phyloP scores from a whole-genome alignment of 2,113 vertebrate genomes.

The Ceratotherium simum region DNA sequence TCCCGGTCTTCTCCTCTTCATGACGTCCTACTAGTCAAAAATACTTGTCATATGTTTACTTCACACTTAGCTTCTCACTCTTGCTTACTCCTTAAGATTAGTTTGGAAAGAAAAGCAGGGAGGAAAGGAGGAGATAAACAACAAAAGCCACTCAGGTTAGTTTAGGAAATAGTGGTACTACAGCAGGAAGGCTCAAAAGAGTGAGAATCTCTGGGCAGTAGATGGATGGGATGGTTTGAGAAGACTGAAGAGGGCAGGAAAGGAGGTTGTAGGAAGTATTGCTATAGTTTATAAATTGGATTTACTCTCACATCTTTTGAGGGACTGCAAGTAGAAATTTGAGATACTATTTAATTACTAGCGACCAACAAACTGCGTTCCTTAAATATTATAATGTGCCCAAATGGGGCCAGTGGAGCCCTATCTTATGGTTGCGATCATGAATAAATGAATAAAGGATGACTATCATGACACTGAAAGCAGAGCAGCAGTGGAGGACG shows the following conservation, averaged over 20 bases:
- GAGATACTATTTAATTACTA: neutral
- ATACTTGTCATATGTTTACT: neutral
- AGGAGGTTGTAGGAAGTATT: neutral
- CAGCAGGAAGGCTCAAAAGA: neutral
- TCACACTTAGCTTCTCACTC: neutral
- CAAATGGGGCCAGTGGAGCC: neutral
- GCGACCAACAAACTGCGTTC: neutral
- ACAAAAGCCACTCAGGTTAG: neutral
- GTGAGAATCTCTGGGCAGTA: neutral
- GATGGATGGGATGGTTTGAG: neutral
- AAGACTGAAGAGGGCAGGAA: neutral
- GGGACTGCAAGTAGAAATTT: neutral
- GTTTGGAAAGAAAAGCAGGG: neutral
- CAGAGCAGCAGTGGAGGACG: neutral
- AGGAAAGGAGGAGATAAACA: neutral
- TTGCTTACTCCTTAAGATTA: neutral
- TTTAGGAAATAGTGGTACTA: neutral
- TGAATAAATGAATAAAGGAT: neutral
- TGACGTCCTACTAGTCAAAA: neutral
- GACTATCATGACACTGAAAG: neutral
- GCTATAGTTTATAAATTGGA: neutral
- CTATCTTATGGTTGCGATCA: neutral
- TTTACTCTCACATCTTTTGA: neutral
- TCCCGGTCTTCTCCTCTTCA: neutral
- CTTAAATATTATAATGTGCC: neutral